phyloP scores from a whole-genome alignment of 2,888 invertebrate species.

The Syrphus vitripennis region DNA sequence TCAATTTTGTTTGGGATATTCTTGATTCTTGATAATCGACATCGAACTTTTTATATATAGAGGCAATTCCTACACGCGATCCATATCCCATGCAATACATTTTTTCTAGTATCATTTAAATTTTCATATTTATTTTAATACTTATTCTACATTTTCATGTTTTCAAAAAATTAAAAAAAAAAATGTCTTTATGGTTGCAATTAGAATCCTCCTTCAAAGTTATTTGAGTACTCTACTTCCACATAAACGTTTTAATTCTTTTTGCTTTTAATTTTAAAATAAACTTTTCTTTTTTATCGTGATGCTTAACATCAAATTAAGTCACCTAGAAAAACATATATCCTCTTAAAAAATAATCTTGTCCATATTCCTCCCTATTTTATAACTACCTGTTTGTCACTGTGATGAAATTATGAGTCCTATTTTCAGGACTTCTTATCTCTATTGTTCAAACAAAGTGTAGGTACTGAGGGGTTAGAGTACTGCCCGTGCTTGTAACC shows the following conservation, averaged over 20 bases:
- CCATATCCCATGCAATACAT: no score
- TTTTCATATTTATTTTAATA: no score
- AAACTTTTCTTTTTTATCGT: slow-evolving; percentile 2
- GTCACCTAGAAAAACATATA: slow-evolving; percentile 40
- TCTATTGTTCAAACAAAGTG: slow-evolving; percentile 33
- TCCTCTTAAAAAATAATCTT: slow-evolving; percentile 48
- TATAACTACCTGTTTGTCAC: slow-evolving; percentile 28
- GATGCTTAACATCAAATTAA: slow-evolving; percentile 50
- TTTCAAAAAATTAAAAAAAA: no score
- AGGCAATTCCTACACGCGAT: no score
- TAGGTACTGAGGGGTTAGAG: background rate
- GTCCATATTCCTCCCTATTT: slow-evolving; percentile 41
- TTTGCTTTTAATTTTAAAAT: slow-evolving; percentile 9
- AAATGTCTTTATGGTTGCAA: background rate
- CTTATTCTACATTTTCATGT: no score
- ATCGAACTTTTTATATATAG: no score
- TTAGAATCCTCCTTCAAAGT: background rate
- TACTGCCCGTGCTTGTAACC: background rate
- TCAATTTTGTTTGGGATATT: no score
- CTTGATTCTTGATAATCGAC: no score
- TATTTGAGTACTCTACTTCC: background rate
- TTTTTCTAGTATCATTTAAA: no score
- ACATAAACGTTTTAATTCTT: background rate
- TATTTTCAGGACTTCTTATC: slow-evolving; percentile 36
- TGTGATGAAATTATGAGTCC: slow-evolving; percentile 52